Evolutionary conservation across 2,888 invertebrate genomes (phyloP).

Genomic region (Epinotia demarniana): DNA sequence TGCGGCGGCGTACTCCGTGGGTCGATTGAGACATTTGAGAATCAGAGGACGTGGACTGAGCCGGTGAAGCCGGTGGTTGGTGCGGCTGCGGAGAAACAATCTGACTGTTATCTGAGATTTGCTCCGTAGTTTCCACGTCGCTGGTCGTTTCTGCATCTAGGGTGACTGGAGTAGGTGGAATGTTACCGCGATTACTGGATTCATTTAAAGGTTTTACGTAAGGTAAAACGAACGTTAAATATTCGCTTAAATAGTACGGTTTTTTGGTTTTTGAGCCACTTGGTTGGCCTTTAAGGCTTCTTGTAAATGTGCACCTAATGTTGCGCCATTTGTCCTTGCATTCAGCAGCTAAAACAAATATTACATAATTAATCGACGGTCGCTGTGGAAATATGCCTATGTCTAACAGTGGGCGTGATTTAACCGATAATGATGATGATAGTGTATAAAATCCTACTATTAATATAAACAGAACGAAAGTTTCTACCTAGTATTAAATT

Average conservation of each 20-base stretch:
- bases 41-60: constrained; percentile 9
- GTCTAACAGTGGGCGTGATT: too few species aligned
- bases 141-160: constrained; percentile 5
- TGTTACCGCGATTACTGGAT: too few species aligned
- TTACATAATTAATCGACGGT: too few species aligned
- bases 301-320: constrained; percentile 16
- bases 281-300: constrained; percentile 4
- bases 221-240: too few species aligned
- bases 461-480: too few species aligned
- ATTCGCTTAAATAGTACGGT: too few species aligned
- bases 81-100: constrained; percentile 4
- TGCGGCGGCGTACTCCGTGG: constrained; percentile 14
- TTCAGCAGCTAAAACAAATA: constrained; percentile 16
- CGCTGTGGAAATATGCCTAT: too few species aligned
- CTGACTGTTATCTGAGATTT: not conserved
- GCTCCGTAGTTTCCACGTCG: constrained; percentile 5
- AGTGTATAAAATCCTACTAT: too few species aligned
- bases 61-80: constrained; percentile 10
- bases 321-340: not conserved
- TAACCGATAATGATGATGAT: too few species aligned
- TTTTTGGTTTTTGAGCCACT: too few species aligned
- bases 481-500: too few species aligned
- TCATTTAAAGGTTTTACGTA: too few species aligned
- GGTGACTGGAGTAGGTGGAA: not conserved
- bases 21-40: not conserved